These are phyloP conservation scores for Maniola hyperantus DNA, from an alignment of 2,888 invertebrate genomes.

Conservation along the genomic window DNA sequence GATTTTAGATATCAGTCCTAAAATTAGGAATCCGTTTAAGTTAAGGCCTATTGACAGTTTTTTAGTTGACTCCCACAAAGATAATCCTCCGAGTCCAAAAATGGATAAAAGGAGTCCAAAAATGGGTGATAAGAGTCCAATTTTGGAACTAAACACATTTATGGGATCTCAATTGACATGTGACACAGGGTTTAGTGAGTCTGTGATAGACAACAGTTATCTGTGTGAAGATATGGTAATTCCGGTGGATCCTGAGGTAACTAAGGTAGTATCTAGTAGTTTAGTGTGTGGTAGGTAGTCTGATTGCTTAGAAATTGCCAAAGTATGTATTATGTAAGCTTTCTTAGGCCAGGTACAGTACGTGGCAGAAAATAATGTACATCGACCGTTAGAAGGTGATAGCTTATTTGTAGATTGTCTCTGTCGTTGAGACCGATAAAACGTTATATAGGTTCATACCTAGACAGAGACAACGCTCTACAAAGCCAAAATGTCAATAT, in stretches of 20 bases:
- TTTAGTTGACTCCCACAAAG: neutral
- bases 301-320: slow-evolving; percentile 13
- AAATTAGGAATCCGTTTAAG: slow-evolving; percentile 50
- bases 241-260: slow-evolving; percentile 67
- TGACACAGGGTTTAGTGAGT: slow-evolving; percentile 50
- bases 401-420: too few relatives aligned
- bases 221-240: slow-evolving; percentile 55
- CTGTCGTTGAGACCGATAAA: too few relatives aligned
- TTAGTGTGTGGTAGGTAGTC: slow-evolving; percentile 1
- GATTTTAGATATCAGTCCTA: slow-evolving; percentile 46
- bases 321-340: slow-evolving; percentile 1
- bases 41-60: slow-evolving; percentile 36
- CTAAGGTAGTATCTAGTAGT: slow-evolving; percentile 9
- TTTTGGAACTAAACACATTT: neutral
- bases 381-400: too few relatives aligned
- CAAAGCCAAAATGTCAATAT: too few relatives aligned
- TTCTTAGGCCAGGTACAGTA: neutral
- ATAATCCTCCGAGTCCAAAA: slow-evolving; percentile 21
- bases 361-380: too few relatives aligned
- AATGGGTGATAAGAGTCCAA: neutral
- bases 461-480: too few relatives aligned
- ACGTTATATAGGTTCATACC: too few relatives aligned
- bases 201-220: slow-evolving; percentile 70
- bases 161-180: slow-evolving; percentile 38
- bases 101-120: slow-evolving; percentile 14